phyloP scores from a whole-genome alignment of 2,888 invertebrate genomes.

The Apeira syringaria region DNA sequence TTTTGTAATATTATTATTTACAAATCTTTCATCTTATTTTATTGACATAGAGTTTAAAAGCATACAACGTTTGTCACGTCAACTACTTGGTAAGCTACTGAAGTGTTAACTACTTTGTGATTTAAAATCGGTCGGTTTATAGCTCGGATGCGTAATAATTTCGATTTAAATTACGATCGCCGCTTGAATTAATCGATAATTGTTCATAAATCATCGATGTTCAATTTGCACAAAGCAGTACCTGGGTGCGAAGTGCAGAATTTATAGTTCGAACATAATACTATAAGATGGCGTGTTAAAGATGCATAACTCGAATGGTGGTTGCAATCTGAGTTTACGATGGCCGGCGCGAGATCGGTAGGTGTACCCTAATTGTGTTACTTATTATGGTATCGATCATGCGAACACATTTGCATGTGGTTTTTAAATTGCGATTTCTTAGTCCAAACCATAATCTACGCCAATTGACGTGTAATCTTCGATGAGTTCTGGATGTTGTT shows the following conservation, averaged over 20 bases:
- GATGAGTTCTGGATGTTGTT: no score
- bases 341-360: conserved; percentile 49
- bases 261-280: conserved; percentile 71
- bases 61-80: no score
- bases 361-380: conserved; percentile 59
- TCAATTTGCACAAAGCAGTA: conserved; percentile 78
- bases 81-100: no score
- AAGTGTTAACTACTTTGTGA: conserved; percentile 40
- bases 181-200: conserved; percentile 84
- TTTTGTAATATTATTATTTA: no score
- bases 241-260: conserved; percentile 79
- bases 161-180: conserved; percentile 79
- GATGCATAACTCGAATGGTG: conserved; percentile 63
- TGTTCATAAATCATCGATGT: conserved; percentile 82
- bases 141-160: conserved; percentile 68
- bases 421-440: conserved; percentile 23
- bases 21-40: no score
- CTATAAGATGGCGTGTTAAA: conserved; percentile 70
- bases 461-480: no score
- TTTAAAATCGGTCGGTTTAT: conserved; percentile 59
- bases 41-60: no score
- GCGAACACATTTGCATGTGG: conserved; percentile 25
- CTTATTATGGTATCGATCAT: conserved; percentile 41
- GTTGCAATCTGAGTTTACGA: conserved; percentile 72
- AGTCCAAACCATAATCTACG: no score